Base-by-base conservation (phyloP, 2,113 vertebrate genomes). In the Elanoides forficatus region DNA sequence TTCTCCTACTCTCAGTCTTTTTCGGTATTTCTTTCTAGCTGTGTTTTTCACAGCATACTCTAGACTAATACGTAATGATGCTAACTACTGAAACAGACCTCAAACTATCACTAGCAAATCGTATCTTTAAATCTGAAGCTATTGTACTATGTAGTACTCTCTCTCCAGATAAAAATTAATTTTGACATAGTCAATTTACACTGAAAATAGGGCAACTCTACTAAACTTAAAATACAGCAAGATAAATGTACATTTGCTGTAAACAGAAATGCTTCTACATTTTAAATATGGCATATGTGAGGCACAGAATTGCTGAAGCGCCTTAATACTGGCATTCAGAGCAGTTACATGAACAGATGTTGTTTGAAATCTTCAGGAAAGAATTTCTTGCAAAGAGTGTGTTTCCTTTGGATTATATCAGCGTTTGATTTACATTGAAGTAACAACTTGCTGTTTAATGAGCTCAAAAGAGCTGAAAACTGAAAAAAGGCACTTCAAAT, bases 311-410 rank as follows among this genome's bases (percentile, higher is more conserved):
- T 96, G 40, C 74, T 65, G 55, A 92, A 86, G 47, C 0, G 36
- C 56, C 71, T 92, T 96, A 88, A 95, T 96, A 81, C 38, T 93
- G 86, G 32, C 71, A 87, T 95, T 95, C 73, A 95, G 30, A 80
- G 50, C n/a, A 70, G 43, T 86, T 97, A 66, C 18, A 80, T 63
- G 73, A 93, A 93, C 76, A 97, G 86, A 89, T 97, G 89, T 82
- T 88, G 80, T 93, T 96, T 97, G 87, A 97, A 96, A 94, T 97
- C 50, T 87, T 89, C 38, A 81, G 32, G 75, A 92, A 96, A 59
- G 3, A 72, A 60, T 90, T 95, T 89, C 78, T 87, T 65, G 63
- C 52, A 80, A 53, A 72, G 94, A 94, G 45, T 88, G 63, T 86
- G 86, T 87, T 97, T 93, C 67, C 36, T 94, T 95, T 95, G 93